Evolutionary conservation across 2,797 vertebrate species (phyloP).

Genomic region (Aulostomus chinensis): DNA sequence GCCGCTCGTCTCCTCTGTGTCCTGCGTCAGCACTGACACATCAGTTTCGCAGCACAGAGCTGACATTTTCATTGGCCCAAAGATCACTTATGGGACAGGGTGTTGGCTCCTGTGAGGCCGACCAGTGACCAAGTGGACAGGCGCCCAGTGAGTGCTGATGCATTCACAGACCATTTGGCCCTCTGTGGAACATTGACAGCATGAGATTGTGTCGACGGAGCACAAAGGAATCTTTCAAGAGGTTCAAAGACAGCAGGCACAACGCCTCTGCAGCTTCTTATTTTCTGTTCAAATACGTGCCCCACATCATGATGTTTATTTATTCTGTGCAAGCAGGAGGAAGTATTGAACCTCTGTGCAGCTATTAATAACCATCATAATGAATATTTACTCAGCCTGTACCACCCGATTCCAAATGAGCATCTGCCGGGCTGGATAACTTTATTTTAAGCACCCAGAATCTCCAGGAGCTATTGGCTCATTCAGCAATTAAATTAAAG

Average conservation of each 20-base stretch:
- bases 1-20: conserved; percentile 37
- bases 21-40: conserved; percentile 68
- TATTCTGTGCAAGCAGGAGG: conserved; percentile 11
- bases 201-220: conserved; percentile 30
- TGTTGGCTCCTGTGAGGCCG: conserved; percentile 53
- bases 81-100: conserved; percentile 61
- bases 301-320: conserved; percentile 9
- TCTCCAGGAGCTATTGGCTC: conserved; percentile 41
- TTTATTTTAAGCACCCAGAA: conserved; percentile 51
- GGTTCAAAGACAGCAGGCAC: too few species aligned
- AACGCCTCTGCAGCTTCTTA: too few species aligned
- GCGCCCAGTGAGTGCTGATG: conserved; percentile 42
- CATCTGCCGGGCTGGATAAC: conserved; percentile 39
- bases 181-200: conserved; percentile 57
- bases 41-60: conserved; percentile 53
- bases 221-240: conserved; percentile 2
- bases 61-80: conserved; percentile 67
- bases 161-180: conserved; percentile 40
- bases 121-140: conserved; percentile 45
- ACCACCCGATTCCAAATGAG: conserved; percentile 27
- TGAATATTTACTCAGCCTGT: conserved; percentile 55
- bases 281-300: too few species aligned
- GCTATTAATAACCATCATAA: too few species aligned
- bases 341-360: conserved; percentile 4
- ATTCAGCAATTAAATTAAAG: conserved; percentile 63